Evolutionary conservation across 1,140 invertebrate genomes (phyloP).

Genomic region (Heliothis virescens): DNA sequence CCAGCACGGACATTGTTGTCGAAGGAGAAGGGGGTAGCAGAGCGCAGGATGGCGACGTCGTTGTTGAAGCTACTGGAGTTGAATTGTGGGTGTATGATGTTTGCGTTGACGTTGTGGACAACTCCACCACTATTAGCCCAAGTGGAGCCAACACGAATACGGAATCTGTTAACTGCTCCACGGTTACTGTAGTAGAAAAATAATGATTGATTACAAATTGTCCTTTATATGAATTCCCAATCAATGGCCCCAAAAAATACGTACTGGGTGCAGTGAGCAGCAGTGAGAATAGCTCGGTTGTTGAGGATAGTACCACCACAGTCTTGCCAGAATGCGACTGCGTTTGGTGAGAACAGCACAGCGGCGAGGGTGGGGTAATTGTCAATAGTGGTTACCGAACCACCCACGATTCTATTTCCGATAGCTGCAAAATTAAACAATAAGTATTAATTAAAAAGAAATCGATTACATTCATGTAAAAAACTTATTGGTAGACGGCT

Average conservation of each 20-base stretch:
- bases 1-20: constrained; percentile 48
- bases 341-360: constrained; percentile 50
- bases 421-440: not conserved
- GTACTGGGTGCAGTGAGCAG: constrained; percentile 67
- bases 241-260: constrained; percentile 30
- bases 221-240: too few relatives aligned
- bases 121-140: too few relatives aligned
- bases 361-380: constrained; percentile 56
- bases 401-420: too few relatives aligned
- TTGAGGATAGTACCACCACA: constrained; percentile 67
- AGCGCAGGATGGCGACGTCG: constrained; percentile 47
- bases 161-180: constrained; percentile 48
- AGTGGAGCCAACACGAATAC: too few relatives aligned
- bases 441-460: not conserved
- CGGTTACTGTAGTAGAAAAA: not conserved
- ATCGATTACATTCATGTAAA: too few relatives aligned
- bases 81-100: constrained; percentile 17
- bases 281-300: constrained; percentile 63
- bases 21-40: constrained; percentile 67
- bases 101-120: too few relatives aligned
- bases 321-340: constrained; percentile 44
- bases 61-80: not conserved
- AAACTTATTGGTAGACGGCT: too few relatives aligned
- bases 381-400: constrained; percentile 42
- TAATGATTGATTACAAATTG: too few relatives aligned